phyloP scores from a whole-genome alignment of 2,797 vertebrate species.

The Eidolon dupreanum region DNA sequence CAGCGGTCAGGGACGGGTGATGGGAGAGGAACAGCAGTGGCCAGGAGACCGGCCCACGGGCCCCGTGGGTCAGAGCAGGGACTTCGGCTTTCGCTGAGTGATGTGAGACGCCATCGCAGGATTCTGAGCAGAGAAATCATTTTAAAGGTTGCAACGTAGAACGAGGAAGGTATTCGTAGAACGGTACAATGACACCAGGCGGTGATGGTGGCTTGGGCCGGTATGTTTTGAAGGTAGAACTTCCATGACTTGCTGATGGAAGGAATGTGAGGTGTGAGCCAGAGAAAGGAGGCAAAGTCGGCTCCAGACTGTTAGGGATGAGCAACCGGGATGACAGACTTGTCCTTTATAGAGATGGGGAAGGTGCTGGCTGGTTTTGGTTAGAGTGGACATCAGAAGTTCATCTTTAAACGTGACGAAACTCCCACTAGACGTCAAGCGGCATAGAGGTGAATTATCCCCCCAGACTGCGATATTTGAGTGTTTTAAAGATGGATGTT shows the following conservation, averaged over 20 bases:
- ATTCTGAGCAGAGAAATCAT: not conserved
- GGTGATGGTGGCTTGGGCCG: not conserved
- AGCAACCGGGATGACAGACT: not conserved
- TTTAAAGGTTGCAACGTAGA: not conserved
- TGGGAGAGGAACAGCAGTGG: too few species aligned
- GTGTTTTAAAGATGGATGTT: not conserved
- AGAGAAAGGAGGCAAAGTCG: not conserved
- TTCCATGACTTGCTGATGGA: too few species aligned
- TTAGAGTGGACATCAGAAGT: not conserved
- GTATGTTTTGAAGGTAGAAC: not conserved
- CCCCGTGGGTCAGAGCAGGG: accelerated
- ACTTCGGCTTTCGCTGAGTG: not conserved
- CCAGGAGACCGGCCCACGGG: accelerated
- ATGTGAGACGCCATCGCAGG: not conserved
- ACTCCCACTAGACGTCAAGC: too few species aligned
- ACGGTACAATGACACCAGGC: accelerated
- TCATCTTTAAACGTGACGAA: accelerated
- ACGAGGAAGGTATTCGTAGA: not conserved
- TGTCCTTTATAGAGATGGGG: not conserved
- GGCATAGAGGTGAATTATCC: not conserved
- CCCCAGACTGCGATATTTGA: not conserved
- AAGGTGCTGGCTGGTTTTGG: not conserved
- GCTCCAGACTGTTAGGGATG: not conserved
- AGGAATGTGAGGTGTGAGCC: accelerated
- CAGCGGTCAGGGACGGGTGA: not conserved